Percentiles rank a stretch among this genome's conserved stretches.
phyloP scores from a whole-genome alignment of 1,140 invertebrate species.

The Microplitis mediator region DNA sequence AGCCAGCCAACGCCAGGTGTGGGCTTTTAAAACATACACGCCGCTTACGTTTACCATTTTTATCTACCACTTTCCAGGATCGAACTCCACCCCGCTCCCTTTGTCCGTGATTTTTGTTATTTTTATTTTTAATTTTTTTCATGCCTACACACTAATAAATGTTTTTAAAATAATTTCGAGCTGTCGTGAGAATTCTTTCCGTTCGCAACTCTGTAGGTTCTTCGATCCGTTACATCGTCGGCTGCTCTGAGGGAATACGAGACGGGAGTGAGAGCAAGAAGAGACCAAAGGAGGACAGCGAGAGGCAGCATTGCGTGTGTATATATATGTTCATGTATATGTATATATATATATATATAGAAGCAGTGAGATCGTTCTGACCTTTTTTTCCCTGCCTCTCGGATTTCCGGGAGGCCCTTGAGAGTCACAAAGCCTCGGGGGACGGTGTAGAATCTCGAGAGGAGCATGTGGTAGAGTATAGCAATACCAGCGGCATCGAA shows the following conservation, averaged over 20 bases:
- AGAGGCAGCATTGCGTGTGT: no score
- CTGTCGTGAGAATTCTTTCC: no score
- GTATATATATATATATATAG: not conserved
- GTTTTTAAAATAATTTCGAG: no score
- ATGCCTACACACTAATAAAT: no score
- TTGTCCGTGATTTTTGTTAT: not conserved
- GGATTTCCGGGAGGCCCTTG: conserved; percentile 18
- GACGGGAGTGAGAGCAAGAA: no score
- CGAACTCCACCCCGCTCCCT: not conserved
- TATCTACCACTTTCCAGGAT: not conserved
- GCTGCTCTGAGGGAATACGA: no score
- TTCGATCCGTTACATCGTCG: no score
- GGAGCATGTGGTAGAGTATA: not conserved
- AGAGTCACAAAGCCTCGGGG: conserved; percentile 6
- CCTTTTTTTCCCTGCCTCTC: conserved; percentile 9
- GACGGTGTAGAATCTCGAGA: conserved; percentile 24
- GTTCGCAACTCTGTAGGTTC: no score
- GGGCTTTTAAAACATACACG: not conserved
- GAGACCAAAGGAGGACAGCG: no score
- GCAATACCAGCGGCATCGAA: not conserved
- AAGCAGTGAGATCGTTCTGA: not conserved
- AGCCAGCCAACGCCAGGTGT: not conserved
- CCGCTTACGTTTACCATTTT: not conserved
- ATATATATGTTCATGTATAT: no score
- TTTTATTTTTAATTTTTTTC: not conserved